A percentile compares a stretch with the other conserved stretches of the same genome.
Conservation (phyloP, 2,113 vertebrate species). For the Elephantulus edwardii region DNA sequence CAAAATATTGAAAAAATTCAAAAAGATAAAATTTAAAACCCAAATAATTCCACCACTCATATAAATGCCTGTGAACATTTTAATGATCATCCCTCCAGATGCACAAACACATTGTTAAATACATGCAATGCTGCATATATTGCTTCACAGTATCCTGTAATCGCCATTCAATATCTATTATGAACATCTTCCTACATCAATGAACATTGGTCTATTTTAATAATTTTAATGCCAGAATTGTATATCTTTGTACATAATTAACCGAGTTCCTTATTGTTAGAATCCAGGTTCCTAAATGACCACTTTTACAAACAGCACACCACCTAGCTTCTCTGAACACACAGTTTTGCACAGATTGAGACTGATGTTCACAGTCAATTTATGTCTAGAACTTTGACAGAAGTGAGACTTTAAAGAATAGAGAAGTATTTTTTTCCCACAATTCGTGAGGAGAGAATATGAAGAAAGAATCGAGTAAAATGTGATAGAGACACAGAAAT, state of each 20-base stretch:
- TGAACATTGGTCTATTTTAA: neutral
- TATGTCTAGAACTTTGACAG: neutral
- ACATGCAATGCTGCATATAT: neutral
- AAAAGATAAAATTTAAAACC: conserved; percentile 22
- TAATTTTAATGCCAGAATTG: neutral
- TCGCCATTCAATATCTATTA: neutral
- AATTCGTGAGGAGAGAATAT: conserved; percentile 7
- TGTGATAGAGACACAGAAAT: neutral
- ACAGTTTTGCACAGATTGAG: neutral
- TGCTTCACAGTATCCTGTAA: neutral
- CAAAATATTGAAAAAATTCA: neutral
- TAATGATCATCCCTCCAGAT: neutral
- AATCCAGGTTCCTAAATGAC: neutral
- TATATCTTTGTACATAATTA: neutral
- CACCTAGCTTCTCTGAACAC: neutral
- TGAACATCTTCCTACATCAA: neutral
- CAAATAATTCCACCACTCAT: neutral
- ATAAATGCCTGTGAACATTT: conserved; percentile 12
- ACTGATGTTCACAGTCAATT: neutral
- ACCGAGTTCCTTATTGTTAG: neutral
- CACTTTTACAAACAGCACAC: neutral
- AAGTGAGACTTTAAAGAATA: neutral
- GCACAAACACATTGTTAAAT: neutral
- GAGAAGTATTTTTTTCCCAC: neutral
- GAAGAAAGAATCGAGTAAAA: conserved; percentile 5